phyloP scores from a whole-genome alignment of 2,888 invertebrate species.

The Yponomeuta evonymella region DNA sequence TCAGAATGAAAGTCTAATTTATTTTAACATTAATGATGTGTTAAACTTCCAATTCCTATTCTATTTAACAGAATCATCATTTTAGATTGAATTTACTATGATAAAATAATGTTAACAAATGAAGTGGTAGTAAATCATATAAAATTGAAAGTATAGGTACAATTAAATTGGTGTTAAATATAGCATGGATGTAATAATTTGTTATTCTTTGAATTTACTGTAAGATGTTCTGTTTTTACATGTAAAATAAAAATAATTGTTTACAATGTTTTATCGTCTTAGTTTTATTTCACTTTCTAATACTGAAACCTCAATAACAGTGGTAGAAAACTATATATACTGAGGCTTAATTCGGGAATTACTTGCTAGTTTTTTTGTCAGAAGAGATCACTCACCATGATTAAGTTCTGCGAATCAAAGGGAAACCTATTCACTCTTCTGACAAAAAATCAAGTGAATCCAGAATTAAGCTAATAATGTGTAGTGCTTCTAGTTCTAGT shows the following conservation, averaged over 20 bases:
- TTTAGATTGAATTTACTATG: neutral
- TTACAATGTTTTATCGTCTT: constrained; percentile 36
- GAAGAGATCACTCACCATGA: too few species aligned
- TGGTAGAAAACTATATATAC: too few species aligned
- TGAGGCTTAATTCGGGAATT: too few species aligned
- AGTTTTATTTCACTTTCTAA: constrained; percentile 25
- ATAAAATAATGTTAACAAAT: neutral
- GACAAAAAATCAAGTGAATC: too few species aligned
- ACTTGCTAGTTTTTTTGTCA: too few species aligned
- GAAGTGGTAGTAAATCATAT: neutral
- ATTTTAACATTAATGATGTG: neutral
- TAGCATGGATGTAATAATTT: constrained; percentile 31
- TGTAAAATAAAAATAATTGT: constrained; percentile 64
- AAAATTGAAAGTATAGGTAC: constrained; percentile 21
- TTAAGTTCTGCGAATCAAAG: too few species aligned
- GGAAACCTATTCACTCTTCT: too few species aligned
- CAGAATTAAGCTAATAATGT: too few species aligned
- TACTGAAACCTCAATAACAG: neutral
- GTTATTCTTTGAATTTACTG: constrained; percentile 56
- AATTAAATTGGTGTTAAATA: constrained; percentile 48
- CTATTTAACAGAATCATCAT: neutral
- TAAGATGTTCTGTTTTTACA: constrained; percentile 65
- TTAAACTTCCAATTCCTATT: neutral
- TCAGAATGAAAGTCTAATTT: neutral
- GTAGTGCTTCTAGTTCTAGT: too few species aligned